Percentiles rank a stretch among this genome's conserved stretches.
phyloP scores from a whole-genome alignment of 1,140 invertebrate species.

The Drosophila biarmipes region DNA sequence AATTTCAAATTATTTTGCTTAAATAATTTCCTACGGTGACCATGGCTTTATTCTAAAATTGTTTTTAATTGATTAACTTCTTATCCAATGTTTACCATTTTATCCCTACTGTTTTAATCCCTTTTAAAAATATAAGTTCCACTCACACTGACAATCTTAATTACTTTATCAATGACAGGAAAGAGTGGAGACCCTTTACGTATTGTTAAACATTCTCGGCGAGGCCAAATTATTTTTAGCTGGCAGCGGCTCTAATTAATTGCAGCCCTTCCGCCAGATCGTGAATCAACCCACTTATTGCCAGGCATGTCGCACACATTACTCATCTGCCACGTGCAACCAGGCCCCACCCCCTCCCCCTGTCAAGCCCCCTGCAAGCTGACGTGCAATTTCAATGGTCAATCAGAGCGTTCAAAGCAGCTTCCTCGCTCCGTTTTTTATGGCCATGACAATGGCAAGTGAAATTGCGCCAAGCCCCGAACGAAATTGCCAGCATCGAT shows the following conservation, averaged over 20 bases:
- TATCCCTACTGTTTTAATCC: too few species aligned
- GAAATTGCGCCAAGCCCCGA: constrained; percentile 63
- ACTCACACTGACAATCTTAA: background rate
- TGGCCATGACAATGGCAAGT: constrained; percentile 67
- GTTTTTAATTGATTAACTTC: too few species aligned
- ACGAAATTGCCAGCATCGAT: constrained; percentile 63
- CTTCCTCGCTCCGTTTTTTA: constrained; percentile 42
- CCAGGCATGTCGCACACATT: constrained; percentile 59
- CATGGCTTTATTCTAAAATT: too few species aligned
- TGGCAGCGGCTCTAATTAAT: constrained; percentile 26
- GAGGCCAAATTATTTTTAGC: background rate
- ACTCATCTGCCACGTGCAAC: constrained; percentile 70
- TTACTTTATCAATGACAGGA: background rate
- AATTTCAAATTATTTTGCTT: too few species aligned
- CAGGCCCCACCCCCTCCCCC: constrained; percentile 8
- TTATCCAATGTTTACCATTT: too few species aligned
- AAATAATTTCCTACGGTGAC: too few species aligned
- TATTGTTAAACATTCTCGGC: background rate
- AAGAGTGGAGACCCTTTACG: background rate
- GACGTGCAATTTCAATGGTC: constrained; percentile 80
- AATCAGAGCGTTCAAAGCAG: constrained; percentile 68
- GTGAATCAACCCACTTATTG: constrained; percentile 51
- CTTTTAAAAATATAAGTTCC: too few species aligned
- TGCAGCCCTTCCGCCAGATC: constrained; percentile 4
- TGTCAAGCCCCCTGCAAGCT: constrained; percentile 33